phyloP scores from a whole-genome alignment of 53 echinoderm and acorn worm genomes.

The Crossaster papposus region DNA sequence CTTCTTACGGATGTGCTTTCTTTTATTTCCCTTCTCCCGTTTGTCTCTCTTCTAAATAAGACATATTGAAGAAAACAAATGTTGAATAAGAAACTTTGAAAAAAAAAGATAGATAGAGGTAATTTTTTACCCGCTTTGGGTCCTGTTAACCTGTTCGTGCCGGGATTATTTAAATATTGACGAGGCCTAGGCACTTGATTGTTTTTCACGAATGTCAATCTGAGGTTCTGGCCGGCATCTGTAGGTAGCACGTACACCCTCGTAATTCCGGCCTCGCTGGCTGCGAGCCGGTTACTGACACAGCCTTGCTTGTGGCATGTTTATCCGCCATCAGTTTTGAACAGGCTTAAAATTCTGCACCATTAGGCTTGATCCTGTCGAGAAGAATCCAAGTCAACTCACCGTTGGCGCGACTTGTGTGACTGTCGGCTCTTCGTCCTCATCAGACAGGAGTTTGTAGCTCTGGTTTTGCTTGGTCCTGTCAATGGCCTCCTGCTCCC shows the following conservation, averaged over 20 bases:
- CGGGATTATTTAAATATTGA: too few relatives aligned
- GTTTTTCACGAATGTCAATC: too few relatives aligned
- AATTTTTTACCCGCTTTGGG: too few relatives aligned
- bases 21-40: conserved; percentile 58
- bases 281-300: too few relatives aligned
- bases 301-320: too few relatives aligned
- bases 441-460: conserved; percentile 82
- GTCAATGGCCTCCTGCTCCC: conserved; percentile 77
- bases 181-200: too few relatives aligned
- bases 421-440: conserved; percentile 64
- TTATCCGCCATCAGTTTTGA: too few relatives aligned
- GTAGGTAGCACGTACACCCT: too few relatives aligned
- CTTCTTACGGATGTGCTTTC: conserved; percentile 79
- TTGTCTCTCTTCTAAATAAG: conserved; percentile 54
- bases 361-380: not conserved
- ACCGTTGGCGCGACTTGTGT: conserved; percentile 66
- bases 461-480: conserved; percentile 76
- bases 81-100: not conserved
- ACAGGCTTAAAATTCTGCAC: not conserved
- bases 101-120: too few relatives aligned
- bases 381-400: not conserved
- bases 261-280: too few relatives aligned
- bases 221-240: too few relatives aligned
- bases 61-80: not conserved
- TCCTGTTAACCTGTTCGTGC: too few relatives aligned